A percentile compares a stretch with the other conserved stretches of the same genome.
These are phyloP conservation scores for Agrotis puta DNA, from an alignment of 2,888 invertebrate species.

Conservation along the genomic window DNA sequence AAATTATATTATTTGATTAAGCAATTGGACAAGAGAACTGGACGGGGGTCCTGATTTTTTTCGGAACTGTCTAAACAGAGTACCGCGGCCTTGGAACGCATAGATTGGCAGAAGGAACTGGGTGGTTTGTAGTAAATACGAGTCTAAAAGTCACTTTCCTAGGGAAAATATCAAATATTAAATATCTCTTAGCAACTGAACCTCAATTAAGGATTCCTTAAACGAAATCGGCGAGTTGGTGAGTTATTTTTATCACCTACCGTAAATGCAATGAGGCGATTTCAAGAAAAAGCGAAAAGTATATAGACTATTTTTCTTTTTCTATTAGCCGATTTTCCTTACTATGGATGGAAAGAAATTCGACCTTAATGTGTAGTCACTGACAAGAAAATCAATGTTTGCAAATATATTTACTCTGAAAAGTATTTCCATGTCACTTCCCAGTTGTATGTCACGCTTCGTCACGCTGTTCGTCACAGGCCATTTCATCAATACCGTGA, in stretches of 20 bases:
- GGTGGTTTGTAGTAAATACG: too few species aligned
- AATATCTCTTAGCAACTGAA: not conserved
- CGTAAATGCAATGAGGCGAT: constrained; percentile 4
- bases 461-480: constrained; percentile 38
- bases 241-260: not conserved
- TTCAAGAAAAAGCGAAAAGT: constrained; percentile 1
- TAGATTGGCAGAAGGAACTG: not conserved
- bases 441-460: constrained; percentile 30
- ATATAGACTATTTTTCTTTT: too few species aligned
- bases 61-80: too few species aligned
- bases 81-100: too few species aligned
- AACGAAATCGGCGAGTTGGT: not conserved
- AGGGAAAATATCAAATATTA: not conserved
- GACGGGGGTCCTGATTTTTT: too few species aligned
- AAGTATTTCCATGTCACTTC: constrained; percentile 46
- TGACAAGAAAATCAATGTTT: not conserved
- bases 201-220: not conserved
- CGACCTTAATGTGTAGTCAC: constrained; percentile 18
- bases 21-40: not conserved
- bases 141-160: too few species aligned
- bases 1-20: not conserved
- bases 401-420: constrained; percentile 8
- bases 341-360: not conserved
- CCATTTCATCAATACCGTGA: constrained; percentile 45
- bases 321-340: too few species aligned